Conservation (phyloP, 2,888 invertebrate species). For the Chymomyza procnemis region DNA sequence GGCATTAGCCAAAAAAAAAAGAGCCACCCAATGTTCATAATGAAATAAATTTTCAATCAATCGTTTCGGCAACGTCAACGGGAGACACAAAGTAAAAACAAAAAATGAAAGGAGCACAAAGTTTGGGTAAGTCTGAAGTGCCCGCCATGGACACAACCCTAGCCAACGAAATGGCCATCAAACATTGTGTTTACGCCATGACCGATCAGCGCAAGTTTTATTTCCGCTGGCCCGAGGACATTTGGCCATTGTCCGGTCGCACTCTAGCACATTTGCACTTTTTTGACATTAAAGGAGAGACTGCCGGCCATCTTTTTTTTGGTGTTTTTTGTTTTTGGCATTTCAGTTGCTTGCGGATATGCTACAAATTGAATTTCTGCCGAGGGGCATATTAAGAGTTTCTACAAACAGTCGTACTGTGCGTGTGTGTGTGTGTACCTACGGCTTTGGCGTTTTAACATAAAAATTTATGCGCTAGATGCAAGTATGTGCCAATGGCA, state of each 20-base stretch:
- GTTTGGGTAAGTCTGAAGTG: conserved; percentile 2
- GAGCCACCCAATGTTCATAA: conserved; percentile 65
- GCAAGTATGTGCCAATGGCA: too few species aligned
- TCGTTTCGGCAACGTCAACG: conserved; percentile 33
- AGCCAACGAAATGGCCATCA: too few species aligned
- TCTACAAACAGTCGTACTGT: conserved; percentile 14
- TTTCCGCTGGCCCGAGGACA: conserved; percentile 40
- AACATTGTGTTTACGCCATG: conserved; percentile 22
- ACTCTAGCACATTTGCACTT: conserved; percentile 64
- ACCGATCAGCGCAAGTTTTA: conserved; percentile 29
- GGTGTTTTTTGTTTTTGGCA: conserved; percentile 22
- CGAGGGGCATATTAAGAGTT: conserved; percentile 73
- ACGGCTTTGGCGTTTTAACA: conserved; percentile 65
- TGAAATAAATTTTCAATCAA: conserved; percentile 77
- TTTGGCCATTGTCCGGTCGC: not conserved
- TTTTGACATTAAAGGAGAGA: conserved; percentile 55
- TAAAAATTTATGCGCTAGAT: conserved; percentile 53
- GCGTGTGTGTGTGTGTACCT: conserved; percentile 40
- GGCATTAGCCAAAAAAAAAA: conserved; percentile 26
- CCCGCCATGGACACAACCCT: too few species aligned
- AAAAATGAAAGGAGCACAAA: conserved; percentile 22
- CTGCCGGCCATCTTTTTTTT: too few species aligned
- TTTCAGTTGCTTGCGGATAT: conserved; percentile 52
- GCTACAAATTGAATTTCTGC: conserved; percentile 75
- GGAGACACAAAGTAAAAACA: conserved; percentile 17